Conservation (phyloP, 2,888 invertebrate species). For the Atethmia centrago region DNA sequence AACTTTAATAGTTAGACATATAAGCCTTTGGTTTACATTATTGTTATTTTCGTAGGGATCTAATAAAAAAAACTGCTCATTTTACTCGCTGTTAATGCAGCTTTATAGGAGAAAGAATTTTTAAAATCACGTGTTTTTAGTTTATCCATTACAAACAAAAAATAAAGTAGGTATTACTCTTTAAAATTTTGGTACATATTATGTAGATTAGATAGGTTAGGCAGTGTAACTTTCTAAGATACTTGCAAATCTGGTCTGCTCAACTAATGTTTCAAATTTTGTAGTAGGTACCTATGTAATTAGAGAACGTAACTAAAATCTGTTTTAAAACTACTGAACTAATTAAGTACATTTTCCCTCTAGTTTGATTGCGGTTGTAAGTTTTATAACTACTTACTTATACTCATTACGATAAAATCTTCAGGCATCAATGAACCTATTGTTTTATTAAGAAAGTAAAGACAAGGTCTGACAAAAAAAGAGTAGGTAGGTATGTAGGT, state of each 20-base stretch:
- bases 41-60: too few relatives aligned
- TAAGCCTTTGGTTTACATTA: too few relatives aligned
- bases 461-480: constrained; percentile 6
- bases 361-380: not conserved
- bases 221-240: not conserved
- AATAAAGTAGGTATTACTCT: too few relatives aligned
- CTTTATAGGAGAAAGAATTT: too few relatives aligned
- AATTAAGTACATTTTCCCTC: not conserved
- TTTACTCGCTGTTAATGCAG: too few relatives aligned
- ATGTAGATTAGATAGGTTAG: not conserved
- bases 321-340: not conserved
- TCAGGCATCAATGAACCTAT: not conserved
- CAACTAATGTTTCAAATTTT: constrained; percentile 42
- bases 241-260: constrained; percentile 47
- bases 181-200: too few relatives aligned
- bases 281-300: not conserved
- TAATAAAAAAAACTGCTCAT: too few relatives aligned
- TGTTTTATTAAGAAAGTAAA: not conserved
- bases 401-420: constrained; percentile 1
- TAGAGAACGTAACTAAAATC: not conserved
- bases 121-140: too few relatives aligned
- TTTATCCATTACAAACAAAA: too few relatives aligned
- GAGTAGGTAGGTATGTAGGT: constrained; percentile 2
- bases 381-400: not conserved
- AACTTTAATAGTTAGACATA: too few relatives aligned